Evolutionary conservation across 2,888 invertebrate species (phyloP), one percentile per base, ranked within the genome.

Genomic region (Horisme vitalbata): DNA sequence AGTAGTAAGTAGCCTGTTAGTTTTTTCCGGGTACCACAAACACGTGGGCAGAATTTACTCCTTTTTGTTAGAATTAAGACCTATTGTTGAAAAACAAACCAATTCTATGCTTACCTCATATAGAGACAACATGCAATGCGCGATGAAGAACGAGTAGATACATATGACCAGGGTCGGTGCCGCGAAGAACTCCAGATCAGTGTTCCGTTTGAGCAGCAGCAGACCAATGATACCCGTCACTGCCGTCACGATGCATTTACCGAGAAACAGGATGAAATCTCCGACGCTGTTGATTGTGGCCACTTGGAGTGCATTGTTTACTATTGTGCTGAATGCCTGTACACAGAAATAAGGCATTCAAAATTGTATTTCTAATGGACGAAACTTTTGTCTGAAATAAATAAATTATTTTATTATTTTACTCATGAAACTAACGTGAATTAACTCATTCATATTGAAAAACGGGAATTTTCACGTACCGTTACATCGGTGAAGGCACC

Each of bases 261-360:
- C 97, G 56, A 99, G 89, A 75, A 99, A 97, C 32, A 99, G 87
- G 52, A 98, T 94, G 75, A 98, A 97, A 79, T 97, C 97, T 3
- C 98, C 98, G 30, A 97, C 93, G 60, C 96, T 95, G 85, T 98
- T 98, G 44, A 99, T 95, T 0, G 97, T 96, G 0, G 96, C 95
- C 56, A 98, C 94, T 91, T 97, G 95, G 24, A 98, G 79, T 0
- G 94, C 95, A 78, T 97, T 96, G 70, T 93, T 93, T 26, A 95
- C 93, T 63, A 97, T 91, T 1, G 96, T 95, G 69, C 93, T 94
- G 85, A 97, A 97, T 10, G 97, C 97, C 97, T 97, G 72, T 18
- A 18, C 4, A 18, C 4, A 18, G 5, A 18, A 18, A 18, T 18
- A 5, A 18, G 6, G 4, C 6, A 5, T 15, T 15, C 5, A 5